Percentiles rank a stretch among this genome's conserved stretches.
Evolutionary conservation across 1,140 invertebrate species (phyloP).

Genomic region (Scaptodrosophila lebanonensis): DNA sequence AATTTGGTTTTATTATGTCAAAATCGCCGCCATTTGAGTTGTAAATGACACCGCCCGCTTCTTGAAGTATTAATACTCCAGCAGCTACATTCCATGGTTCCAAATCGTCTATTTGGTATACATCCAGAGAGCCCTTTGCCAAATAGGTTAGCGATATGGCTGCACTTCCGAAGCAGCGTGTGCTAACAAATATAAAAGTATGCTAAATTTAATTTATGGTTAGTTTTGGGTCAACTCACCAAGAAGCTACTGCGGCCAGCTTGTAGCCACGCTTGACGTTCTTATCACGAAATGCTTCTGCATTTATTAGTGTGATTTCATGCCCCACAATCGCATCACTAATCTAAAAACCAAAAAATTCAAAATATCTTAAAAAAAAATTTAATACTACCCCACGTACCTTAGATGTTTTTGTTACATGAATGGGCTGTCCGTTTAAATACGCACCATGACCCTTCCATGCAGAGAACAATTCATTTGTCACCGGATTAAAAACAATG

Average conservation of each 20-base stretch:
- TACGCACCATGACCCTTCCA: no score
- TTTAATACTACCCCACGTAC: no score
- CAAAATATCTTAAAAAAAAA: not conserved
- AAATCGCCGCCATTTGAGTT: constrained; percentile 82
- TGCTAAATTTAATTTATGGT: no score
- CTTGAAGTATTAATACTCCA: constrained; percentile 83
- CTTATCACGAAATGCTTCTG: constrained; percentile 39
- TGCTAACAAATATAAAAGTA: constrained; percentile 63
- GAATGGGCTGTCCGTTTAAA: no score
- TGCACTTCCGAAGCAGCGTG: constrained; percentile 85
- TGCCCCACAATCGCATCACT: constrained; percentile 37
- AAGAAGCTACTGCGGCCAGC: constrained; percentile 46
- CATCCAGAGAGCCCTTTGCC: constrained; percentile 84
- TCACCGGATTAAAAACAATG: no score
- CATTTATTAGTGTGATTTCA: constrained; percentile 63
- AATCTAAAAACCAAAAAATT: constrained; percentile 19
- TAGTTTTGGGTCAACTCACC: constrained; percentile 38
- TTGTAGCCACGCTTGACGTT: constrained; percentile 61
- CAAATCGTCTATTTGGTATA: constrained; percentile 84
- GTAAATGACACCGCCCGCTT: constrained; percentile 85
- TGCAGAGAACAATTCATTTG: no score
- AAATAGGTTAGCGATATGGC: constrained; percentile 85
- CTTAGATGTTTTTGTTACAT: no score
- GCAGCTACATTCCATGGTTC: constrained; percentile 85
- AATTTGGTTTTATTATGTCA: constrained; percentile 82